Percentiles rank a stretch among this genome's conserved stretches.
Conservation (phyloP, 2,888 invertebrate genomes). For the Platycheirus rosarum region DNA sequence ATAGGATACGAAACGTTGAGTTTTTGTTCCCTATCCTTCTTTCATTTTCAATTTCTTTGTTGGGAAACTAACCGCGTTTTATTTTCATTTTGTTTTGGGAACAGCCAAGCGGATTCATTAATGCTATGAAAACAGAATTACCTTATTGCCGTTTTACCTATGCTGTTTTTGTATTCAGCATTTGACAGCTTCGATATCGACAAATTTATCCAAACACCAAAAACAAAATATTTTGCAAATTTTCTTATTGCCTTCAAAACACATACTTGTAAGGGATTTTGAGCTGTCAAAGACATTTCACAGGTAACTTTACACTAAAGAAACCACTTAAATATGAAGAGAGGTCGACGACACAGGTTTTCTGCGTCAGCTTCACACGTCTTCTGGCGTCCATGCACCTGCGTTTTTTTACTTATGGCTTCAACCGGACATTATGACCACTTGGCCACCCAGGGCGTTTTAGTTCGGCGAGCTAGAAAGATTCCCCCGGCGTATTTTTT, state of each 20-base stretch:
- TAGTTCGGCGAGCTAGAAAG: slow-evolving; percentile 64
- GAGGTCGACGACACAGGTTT: slow-evolving; percentile 9
- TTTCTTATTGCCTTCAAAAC: neutral
- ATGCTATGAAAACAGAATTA: slow-evolving; percentile 24
- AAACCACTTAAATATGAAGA: neutral
- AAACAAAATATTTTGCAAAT: neutral
- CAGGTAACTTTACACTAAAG: neutral
- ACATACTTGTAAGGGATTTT: too few relatives aligned
- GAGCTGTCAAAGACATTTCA: too few relatives aligned
- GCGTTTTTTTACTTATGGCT: neutral
- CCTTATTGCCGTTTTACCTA: neutral
- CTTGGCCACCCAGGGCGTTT: slow-evolving; percentile 63
- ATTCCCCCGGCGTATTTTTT: slow-evolving; percentile 64
- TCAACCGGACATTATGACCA: slow-evolving; percentile 35
- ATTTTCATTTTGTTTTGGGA: slow-evolving; percentile 33
- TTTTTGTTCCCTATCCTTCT: slow-evolving; percentile 20
- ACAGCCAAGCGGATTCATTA: slow-evolving; percentile 36
- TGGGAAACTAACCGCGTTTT: slow-evolving; percentile 32
- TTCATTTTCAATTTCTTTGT: slow-evolving; percentile 28
- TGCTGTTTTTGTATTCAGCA: neutral
- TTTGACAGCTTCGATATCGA: neutral
- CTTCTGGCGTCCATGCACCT: slow-evolving; percentile 3
- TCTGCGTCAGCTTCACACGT: neutral
- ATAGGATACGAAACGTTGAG: slow-evolving; percentile 26
- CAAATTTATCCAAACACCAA: neutral